These are phyloP conservation scores for Fringilla coelebs DNA, from an alignment of 2,797 vertebrate species.

Conservation along the genomic window DNA sequence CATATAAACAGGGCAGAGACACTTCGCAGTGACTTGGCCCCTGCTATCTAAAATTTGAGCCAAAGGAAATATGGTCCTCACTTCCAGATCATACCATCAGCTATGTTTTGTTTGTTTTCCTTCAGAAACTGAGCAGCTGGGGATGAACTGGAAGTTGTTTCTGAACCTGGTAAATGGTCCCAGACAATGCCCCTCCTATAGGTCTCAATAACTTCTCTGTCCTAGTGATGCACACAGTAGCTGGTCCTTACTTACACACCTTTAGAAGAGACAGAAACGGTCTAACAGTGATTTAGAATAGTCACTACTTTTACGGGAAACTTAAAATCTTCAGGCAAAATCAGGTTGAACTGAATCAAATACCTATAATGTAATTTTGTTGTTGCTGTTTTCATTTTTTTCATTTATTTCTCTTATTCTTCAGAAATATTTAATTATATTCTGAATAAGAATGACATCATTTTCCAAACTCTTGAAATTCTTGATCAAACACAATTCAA, in stretches of 20 bases:
- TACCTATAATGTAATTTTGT: not conserved
- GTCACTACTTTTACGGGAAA: not conserved
- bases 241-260: not conserved
- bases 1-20: not conserved
- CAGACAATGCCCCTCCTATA: fast-evolving
- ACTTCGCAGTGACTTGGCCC: not conserved
- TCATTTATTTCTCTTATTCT: not conserved
- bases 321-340: not conserved
- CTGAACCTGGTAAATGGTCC: not conserved
- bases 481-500: not conserved
- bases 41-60: not conserved
- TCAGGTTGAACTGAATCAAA: not conserved
- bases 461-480: not conserved
- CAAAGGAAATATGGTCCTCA: not conserved
- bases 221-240: too few relatives aligned
- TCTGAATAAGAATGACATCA: not conserved
- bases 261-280: not conserved
- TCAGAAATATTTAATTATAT: not conserved
- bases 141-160: not conserved
- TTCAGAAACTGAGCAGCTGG: not conserved
- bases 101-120: not conserved
- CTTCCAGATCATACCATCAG: not conserved
- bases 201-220: not conserved
- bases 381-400: not conserved
- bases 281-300: not conserved